Conservation (phyloP, 2,888 invertebrate genomes). For the Acrocera orbiculus region DNA sequence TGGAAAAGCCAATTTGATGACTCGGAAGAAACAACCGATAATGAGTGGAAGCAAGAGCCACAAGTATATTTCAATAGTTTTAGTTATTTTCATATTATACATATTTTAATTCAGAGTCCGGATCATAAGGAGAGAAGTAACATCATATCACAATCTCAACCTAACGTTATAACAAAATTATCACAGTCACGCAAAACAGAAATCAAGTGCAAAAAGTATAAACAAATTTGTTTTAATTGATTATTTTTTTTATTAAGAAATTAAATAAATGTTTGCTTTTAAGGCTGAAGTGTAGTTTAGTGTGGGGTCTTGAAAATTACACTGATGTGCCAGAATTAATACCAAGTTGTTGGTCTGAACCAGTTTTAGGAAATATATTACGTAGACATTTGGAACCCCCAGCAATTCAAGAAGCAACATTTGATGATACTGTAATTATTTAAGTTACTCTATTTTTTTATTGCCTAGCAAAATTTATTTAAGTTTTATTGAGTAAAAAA, state of each 20-base stretch:
- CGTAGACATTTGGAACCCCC: slow-evolving; percentile 57
- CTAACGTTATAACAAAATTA: slow-evolving; percentile 21
- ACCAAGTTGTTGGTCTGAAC: slow-evolving; percentile 60
- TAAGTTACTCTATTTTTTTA: background rate
- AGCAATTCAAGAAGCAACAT: slow-evolving; percentile 68
- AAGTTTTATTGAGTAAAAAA: no score
- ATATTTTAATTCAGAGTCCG: slow-evolving; percentile 21
- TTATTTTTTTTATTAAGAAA: background rate
- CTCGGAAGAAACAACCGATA: slow-evolving; percentile 85
- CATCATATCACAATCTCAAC: slow-evolving; percentile 25
- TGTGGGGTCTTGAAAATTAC: slow-evolving; percentile 66
- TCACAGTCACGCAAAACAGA: slow-evolving; percentile 13
- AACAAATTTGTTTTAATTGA: slow-evolving; percentile 1
- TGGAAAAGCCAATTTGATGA: slow-evolving; percentile 96
- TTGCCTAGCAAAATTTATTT: no score
- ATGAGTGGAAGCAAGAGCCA: slow-evolving; percentile 81
- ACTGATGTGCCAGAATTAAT: slow-evolving; percentile 47
- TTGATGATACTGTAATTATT: slow-evolving; percentile 47
- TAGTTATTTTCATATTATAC: no score
- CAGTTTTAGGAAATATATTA: slow-evolving; percentile 41
- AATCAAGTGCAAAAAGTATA: slow-evolving; percentile 15
- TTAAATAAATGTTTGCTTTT: slow-evolving; percentile 1
- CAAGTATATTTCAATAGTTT: slow-evolving; percentile 16
- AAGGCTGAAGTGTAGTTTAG: slow-evolving; percentile 37
- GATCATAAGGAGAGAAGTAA: slow-evolving; percentile 28